Evolutionary conservation across 2,888 invertebrate genomes (phyloP), one percentile per base, ranked within the genome.

Genomic region (Drosophila picticornis): DNA sequence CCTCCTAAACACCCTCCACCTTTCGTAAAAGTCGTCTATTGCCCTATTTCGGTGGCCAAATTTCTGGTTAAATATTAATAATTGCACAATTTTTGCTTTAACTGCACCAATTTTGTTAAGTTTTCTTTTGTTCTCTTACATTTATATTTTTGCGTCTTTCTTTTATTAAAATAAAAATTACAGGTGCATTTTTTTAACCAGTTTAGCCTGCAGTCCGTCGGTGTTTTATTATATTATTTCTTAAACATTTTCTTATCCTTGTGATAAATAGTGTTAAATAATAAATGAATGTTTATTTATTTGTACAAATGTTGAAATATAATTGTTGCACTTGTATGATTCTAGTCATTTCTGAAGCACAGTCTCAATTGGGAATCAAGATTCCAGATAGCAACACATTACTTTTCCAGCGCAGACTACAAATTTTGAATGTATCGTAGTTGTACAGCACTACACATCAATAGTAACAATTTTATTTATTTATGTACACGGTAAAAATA

Each of bases 1-100:
- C 11, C 63, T 40, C 6, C 16, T 9, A 19, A 22, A 11, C 22
- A 25, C 56, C n/a, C 27, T 4, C 4, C 56, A 38, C 46, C 16
- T 9, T 46, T 46, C 16, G 11, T 38, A 27, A 13, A 25, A 25
- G 11, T 9, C 25, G 25, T 57, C 25, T 27, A n/a, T 62, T 67
- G 53, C 38, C 53, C 46, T 46, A 70, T 64, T 69, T 75, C 64
- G 64, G 59, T 60, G 65, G 72, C 75, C 74, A 78, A 46, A 78
- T 85, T 80, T 80, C 65, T 88, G 74, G 75, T 64, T 74, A 77
- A 88, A 70, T 38, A 79, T 83, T 77, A 70, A 81, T 77, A 76
- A 66, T 69, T 63, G 68, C 74, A 75, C 60, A 75, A 59, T 78
- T 84, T 72, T 60, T 52, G 57, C 60, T 83, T 66, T 75, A 85